Conservation (phyloP, 2,888 invertebrate genomes). For the Nymphalis c-album region DNA sequence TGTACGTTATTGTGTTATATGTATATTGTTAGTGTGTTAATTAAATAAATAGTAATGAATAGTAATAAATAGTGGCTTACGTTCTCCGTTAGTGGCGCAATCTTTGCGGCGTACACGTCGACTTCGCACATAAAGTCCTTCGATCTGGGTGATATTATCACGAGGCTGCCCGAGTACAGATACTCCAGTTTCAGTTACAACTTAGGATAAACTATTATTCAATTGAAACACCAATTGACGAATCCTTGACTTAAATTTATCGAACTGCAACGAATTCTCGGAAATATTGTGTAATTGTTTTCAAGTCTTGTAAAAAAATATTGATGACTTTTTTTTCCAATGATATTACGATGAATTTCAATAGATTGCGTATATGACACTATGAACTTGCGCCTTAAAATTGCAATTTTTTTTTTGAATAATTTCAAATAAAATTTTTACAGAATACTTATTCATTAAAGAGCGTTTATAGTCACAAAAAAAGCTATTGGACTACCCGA, state of each 20-base stretch:
- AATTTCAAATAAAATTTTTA: background rate
- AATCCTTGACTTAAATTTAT: slow-evolving; percentile 33
- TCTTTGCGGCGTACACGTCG: slow-evolving; percentile 66
- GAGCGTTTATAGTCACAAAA: background rate
- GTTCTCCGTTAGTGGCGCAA: slow-evolving; percentile 70
- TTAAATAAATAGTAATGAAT: too few species aligned
- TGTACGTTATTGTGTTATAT: too few species aligned
- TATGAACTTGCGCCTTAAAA: background rate
- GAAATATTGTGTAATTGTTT: slow-evolving; percentile 18
- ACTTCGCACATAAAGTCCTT: slow-evolving; percentile 60
- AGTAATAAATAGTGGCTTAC: slow-evolving; percentile 55
- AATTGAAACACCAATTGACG: slow-evolving; percentile 34
- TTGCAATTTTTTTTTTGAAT: background rate
- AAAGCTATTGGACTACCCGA: slow-evolving; percentile 26
- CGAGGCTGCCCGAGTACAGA: slow-evolving; percentile 52
- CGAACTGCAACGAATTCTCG: slow-evolving; percentile 22
- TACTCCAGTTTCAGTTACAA: slow-evolving; percentile 61
- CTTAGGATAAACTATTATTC: slow-evolving; percentile 35
- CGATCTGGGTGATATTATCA: slow-evolving; percentile 52
- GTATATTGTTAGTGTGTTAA: too few species aligned
- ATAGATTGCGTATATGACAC: background rate
- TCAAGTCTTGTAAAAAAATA: background rate
- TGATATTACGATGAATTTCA: background rate
- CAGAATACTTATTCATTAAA: background rate
- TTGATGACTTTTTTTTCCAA: background rate